Base-by-base conservation (phyloP, 2,888 invertebrate species). In the Octonoba sinensis region DNA sequence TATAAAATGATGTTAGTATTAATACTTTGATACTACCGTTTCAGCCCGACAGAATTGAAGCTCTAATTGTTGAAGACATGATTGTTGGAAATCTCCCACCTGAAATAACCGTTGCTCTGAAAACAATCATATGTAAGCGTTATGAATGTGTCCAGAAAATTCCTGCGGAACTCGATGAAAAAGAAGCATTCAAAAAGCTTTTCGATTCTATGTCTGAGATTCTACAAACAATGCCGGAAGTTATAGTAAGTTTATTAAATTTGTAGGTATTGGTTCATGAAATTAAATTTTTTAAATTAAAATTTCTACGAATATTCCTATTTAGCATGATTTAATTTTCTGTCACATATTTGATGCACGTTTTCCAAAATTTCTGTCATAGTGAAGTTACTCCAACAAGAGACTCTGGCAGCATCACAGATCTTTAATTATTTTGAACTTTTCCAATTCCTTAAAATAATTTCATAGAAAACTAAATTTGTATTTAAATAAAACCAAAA, bases 61-160 rank as follows among this genome's bases (percentile, higher is more conserved):
- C 27, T 11, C 20, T 81, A 1, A 36, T 81, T 22, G 62, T 73
- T 0, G 79, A 74, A 49, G 79, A 81, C 18, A 81, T 81, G 69
- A 24, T 24, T 44, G 72, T 69, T 6, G 46, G 56, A 22, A 62
- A 62, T 36, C 3, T 36, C 1, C 18, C 69, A 3, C 24, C 67
- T 2, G 59, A 22, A 16, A 47, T 69, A 6, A 3, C 56, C 11
- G 27, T 56, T 8, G n/a, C 47, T n/a, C n/a, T 69, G 3, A 20
- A n/a, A 3, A 18, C 22, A 1, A 67, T 47, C 44, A 13, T 69
- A 3, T 11, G 16, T 13, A 46, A 72, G 22, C 51, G 54, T n/a
- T 22, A 66, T 8, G 15, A 47, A 44, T 66, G 54, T 15, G 11
- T 67, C 2, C n/a, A 72, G 15, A 22, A 66, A 27, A 49, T 66